phyloP scores from a whole-genome alignment of 2,113 vertebrate genomes.

The Piprites chloris region DNA sequence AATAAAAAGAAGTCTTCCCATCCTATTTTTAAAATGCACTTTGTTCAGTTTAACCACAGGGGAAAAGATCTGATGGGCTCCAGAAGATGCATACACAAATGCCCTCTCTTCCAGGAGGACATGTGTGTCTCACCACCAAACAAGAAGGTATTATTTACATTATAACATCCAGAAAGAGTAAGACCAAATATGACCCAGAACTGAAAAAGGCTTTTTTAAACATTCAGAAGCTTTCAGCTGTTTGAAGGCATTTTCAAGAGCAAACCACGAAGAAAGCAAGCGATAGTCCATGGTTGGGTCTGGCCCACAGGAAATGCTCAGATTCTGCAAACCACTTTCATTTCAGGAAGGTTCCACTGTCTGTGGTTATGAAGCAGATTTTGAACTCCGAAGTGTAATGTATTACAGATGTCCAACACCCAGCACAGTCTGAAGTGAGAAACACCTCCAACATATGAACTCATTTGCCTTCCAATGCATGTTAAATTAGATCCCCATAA shows the following conservation, averaged over 20 bases:
- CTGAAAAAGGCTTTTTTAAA: background rate
- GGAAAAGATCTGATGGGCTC: background rate
- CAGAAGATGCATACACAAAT: accelerated
- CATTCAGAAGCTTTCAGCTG: background rate
- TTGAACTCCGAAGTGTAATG: background rate
- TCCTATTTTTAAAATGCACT: background rate
- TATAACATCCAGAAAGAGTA: background rate
- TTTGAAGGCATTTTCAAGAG: background rate
- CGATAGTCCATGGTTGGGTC: background rate
- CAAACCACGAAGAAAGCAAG: background rate
- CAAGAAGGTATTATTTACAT: background rate
- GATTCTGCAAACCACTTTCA: background rate
- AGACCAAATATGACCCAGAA: background rate
- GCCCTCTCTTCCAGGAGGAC: background rate
- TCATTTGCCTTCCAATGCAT: background rate
- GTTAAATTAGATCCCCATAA: background rate
- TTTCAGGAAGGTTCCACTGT: background rate
- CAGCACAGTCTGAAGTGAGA: background rate
- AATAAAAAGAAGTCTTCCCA: background rate
- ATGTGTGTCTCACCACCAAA: accelerated
- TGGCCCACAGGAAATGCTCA: background rate
- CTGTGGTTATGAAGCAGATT: background rate
- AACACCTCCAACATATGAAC: background rate
- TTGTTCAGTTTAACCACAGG: background rate
- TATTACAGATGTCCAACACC: background rate